These are phyloP conservation scores for Idaea aversata DNA, from an alignment of 2,888 invertebrate species.

Conservation along the genomic window DNA sequence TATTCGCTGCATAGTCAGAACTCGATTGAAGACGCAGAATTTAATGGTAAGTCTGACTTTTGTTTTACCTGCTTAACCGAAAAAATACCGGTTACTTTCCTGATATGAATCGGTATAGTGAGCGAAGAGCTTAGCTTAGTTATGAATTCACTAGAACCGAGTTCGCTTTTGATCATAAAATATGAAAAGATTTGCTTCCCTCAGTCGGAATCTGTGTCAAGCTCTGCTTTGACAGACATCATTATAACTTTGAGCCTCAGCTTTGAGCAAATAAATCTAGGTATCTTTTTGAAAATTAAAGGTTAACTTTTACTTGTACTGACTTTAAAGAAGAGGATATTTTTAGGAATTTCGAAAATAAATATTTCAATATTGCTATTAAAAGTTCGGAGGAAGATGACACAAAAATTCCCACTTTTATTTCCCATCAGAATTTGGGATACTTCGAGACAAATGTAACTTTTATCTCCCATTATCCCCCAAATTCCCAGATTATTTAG, in stretches of 20 bases:
- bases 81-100: neutral
- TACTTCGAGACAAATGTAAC: too few relatives aligned
- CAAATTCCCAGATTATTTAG: too few relatives aligned
- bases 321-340: neutral
- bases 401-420: too few relatives aligned
- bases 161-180: neutral
- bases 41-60: conserved; percentile 76
- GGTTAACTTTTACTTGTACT: neutral
- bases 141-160: neutral
- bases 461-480: too few relatives aligned
- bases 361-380: too few relatives aligned
- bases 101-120: neutral
- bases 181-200: neutral
- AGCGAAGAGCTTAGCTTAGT: neutral
- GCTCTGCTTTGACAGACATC: neutral
- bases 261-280: neutral
- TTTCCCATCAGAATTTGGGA: too few relatives aligned
- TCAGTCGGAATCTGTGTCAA: neutral
- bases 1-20: conserved; percentile 86
- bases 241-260: neutral
- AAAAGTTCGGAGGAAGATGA: too few relatives aligned
- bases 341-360: too few relatives aligned
- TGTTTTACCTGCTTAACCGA: neutral
- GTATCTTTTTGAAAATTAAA: neutral
- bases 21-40: conserved; percentile 86